Evolutionary conservation across 2,888 invertebrate genomes (phyloP), one percentile per base, ranked within the genome.

Genomic region (Piscicola geometra): DNA sequence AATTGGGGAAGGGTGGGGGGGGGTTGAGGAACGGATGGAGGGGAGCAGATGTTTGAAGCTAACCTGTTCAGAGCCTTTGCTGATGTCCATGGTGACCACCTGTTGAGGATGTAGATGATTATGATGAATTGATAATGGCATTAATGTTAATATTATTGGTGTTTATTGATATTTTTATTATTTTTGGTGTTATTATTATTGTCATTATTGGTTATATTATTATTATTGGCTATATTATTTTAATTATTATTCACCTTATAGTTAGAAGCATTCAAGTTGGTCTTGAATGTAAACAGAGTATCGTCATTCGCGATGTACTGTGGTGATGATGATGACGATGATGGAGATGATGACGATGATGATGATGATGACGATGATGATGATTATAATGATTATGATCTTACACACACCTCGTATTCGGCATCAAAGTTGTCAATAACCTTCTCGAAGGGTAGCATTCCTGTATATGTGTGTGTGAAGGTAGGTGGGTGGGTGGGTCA

Each of bases 281-380:
- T 97, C 68, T 92, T 90, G 86, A 98, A 92, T 82, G 92, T 90
- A 79, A 91, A 91, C 81, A 91, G 88, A 0, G 90, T 89, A 0
- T 90, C 94, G 79, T 91, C 90, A 85, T 95, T 97, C 33, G 94
- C 93, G 28, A 98, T 88, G 84, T 94, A 97, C 92, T 95, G 86
- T 79, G 87, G 87, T 32, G 67, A 32, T 36, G 47, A 73, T 56
- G 71, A 71, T 71, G 71, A 71, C 50, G 71, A 71, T 71, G 71
- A 71, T 71, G 71, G 50, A 47, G 71, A 71, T 71, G 71, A 71
- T 71, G 71, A 71, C 50, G 71, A 71, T 71, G 71, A 71, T 71
- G 71, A 71, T 71, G 71, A 71, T 71, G 71, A 71, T 71, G 71
- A 71, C 50, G 71, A 71, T 50, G 71, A 71, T 47, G 71, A 71